phyloP scores from a whole-genome alignment of 2,113 vertebrate species.

The Aldabrachelys gigantea region DNA sequence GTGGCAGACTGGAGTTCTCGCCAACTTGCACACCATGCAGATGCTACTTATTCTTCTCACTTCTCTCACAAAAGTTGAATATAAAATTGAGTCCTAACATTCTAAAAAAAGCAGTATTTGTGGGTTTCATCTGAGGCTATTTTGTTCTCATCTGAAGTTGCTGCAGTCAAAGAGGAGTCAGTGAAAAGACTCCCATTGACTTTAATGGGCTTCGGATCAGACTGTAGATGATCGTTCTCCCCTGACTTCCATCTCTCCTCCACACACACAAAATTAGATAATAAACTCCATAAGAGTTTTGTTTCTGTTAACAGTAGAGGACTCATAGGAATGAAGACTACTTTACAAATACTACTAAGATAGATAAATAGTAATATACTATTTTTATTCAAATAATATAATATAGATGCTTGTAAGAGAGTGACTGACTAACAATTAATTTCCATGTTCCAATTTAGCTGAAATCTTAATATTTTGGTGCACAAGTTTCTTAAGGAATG shows the following conservation, averaged over 20 bases:
- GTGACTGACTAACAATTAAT: neutral
- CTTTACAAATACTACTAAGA: neutral
- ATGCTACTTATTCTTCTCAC: slow-evolving; percentile 76
- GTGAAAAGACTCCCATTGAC: neutral
- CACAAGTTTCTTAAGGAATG: neutral
- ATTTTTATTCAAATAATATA: neutral
- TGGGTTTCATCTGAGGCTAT: too few relatives aligned
- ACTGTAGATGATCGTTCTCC: neutral
- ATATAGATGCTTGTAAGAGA: neutral
- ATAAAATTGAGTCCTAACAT: slow-evolving; percentile 73
- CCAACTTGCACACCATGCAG: slow-evolving; percentile 76
- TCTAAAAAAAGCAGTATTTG: slow-evolving; percentile 67
- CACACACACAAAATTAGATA: neutral
- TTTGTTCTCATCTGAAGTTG: slow-evolving; percentile 44
- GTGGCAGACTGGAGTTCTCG: slow-evolving; percentile 77
- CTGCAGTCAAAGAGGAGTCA: slow-evolving; percentile 34
- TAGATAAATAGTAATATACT: slow-evolving; percentile 1
- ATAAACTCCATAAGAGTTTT: neutral
- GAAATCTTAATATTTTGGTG: neutral
- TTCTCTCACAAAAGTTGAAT: slow-evolving; percentile 70
- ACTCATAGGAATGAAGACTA: neutral
- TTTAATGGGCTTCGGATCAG: neutral
- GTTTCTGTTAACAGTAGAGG: neutral
- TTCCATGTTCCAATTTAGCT: neutral
- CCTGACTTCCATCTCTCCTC: neutral